phyloP scores from a whole-genome alignment of 2,113 vertebrate species.

The Origma solitaria region DNA sequence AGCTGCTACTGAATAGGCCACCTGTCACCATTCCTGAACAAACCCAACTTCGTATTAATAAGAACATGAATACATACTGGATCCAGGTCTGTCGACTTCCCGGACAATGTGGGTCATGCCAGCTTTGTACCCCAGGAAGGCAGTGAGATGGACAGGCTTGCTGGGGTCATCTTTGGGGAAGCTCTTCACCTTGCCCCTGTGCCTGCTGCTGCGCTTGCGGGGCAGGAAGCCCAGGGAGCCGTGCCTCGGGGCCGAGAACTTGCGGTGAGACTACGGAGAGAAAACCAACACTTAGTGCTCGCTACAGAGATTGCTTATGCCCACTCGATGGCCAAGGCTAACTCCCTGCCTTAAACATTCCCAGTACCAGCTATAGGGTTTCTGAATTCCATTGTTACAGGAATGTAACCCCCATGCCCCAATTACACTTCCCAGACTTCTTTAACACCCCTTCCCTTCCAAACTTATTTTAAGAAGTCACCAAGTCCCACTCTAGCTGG shows the following conservation, averaged over 20 bases:
- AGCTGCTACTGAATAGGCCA: neutral
- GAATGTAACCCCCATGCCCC: fast-evolving
- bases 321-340: neutral
- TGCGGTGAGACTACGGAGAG: conserved; percentile 86
- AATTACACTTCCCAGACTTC: fast-evolving
- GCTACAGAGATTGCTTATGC: neutral
- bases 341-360: neutral
- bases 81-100: conserved; percentile 94
- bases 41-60: fast-evolving
- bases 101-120: conserved; percentile 99
- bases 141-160: conserved; percentile 94
- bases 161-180: conserved; percentile 93
- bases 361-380: neutral
- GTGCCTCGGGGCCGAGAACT: conserved; percentile 95
- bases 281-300: neutral
- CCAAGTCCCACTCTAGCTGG: neutral
- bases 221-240: conserved; percentile 96
- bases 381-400: neutral
- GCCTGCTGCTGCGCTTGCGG: conserved; percentile 89
- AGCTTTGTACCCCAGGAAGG: conserved; percentile 96
- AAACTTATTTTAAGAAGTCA: neutral
- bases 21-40: neutral
- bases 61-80: conserved; percentile 77
- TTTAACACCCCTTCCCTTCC: fast-evolving
- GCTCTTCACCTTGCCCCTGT: conserved; percentile 97